These are phyloP conservation scores for Crotalus tigris DNA, from an alignment of 2,113 vertebrate species.

Conservation along the genomic window DNA sequence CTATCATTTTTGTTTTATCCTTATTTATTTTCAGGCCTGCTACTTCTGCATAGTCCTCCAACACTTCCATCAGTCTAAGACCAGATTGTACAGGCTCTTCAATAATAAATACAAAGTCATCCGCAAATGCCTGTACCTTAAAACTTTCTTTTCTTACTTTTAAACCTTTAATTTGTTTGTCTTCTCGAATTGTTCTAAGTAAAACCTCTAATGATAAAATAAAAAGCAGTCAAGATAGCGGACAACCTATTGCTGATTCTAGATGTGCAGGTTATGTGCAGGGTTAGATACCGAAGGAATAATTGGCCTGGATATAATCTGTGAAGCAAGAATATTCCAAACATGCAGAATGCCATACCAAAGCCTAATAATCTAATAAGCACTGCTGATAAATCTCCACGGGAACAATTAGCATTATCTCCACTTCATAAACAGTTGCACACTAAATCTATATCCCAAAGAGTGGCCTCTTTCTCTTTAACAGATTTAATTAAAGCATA, in stretches of 20 bases:
- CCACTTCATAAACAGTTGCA: conserved; percentile 69
- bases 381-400: conserved; percentile 64
- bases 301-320: not conserved
- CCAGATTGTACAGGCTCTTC: no score
- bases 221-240: no score
- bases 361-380: conserved; percentile 55
- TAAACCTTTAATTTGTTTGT: no score
- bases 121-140: no score
- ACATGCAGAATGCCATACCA: conserved; percentile 53
- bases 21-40: no score
- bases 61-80: no score
- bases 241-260: conserved; percentile 29
- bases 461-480: conserved; percentile 66
- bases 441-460: conserved; percentile 68
- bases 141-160: no score
- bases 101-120: no score
- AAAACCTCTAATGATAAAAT: no score
- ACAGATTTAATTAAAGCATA: conserved; percentile 67
- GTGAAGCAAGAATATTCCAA: conserved; percentile 44
- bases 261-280: conserved; percentile 17
- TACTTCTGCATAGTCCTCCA: no score
- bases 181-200: no score
- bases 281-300: not conserved
- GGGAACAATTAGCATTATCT: conserved; percentile 72
- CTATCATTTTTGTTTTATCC: no score